Evolutionary conservation across 2,113 vertebrate genomes (phyloP), one percentile per base, ranked within the genome.

Genomic region (Lycaon pictus): DNA sequence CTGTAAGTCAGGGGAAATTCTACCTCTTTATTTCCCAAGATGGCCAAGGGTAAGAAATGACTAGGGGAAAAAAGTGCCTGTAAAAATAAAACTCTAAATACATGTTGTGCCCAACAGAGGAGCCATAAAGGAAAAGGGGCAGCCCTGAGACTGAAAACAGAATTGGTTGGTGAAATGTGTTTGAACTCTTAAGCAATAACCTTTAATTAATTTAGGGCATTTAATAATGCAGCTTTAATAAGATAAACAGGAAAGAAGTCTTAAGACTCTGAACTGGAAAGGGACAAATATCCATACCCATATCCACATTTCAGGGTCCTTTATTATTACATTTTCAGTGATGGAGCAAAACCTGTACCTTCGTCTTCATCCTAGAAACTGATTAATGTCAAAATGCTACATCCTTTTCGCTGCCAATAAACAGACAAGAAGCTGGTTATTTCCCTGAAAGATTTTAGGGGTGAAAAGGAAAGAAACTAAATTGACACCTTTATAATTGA

Each of bases 311-410:
- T 69, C 91, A 87, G 69, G 65, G 56, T 79, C 62, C 90, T 98
- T 94, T 81, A 90, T 97, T 87, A 93, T 97, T 90, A 92, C 58
- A 95, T 90, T 96, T 76, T 82, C 85, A 43, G 56, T 43, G 83
- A 87, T 37, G 55, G 84, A 81, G 85, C 89, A 60, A 88, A 96
- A 90, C 32, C 32, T 65, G 23, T 10, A 63, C 58, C 29, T 91
- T 72, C 82, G 53, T 67, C 92, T 97, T 96, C 60, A 69, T 20
- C 51, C 48, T 5, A 89, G 94, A 85, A 93, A 92, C 90, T 87
- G 77, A 96, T 96, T 56, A 96, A 96, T 89, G 96, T 96, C 97
- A 98, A 98, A 98, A 96, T 4, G 2, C 37, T 96, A 81, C 35
- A 71, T 87, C 51, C 11, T 88, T 96, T 98, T 93, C 56, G 90